Evolutionary conservation across 2,113 vertebrate genomes (phyloP), one percentile per base, ranked within the genome.

Genomic region (Semnopithecus entellus): DNA sequence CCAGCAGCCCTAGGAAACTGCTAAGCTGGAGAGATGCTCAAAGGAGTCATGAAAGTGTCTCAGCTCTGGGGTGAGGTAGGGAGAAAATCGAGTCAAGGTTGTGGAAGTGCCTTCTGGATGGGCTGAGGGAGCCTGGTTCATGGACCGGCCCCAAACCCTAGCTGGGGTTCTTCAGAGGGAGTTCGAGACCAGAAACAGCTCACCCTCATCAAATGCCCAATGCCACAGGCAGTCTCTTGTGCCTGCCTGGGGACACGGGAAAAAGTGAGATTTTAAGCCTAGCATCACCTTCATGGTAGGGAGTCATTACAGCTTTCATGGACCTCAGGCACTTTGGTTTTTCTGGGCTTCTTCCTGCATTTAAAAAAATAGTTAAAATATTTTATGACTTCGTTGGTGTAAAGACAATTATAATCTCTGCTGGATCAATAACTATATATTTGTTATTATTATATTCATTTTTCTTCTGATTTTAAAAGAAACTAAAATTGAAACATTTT

Each of bases 401-500:
- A 55, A 93, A 85, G 68, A 73, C 50, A 80, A 27, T 25, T 68
- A 35, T 32, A 57, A 81, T n/a, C 35, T 89, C 8, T 73, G 11
- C 8, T 82, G 48, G 32, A 50, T 8, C 48, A 16, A 35, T 75
- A 55, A 66, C 86, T 81, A 52, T 72, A 52, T 73, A 50, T 45
- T 68, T 23, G 35, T 57, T 66, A 52, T 32, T 83, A 64, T 22
- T 84, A 11, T 20, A 48, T 27, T 66, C 13, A 84, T 16, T 82
- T 85, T 50, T 85, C 23, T 96, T 93, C 55, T 50, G 76, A 89
- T 94, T 95, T 82, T 80, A 55, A 76, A 78, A 88, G n/a, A 91
- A 95, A 83, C 80, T 61, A 52, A 81, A 66, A 92, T 48, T 14
- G 40, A 93, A 64, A 64, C 48, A 40, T 50, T 35, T 64, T 92